Conservation (phyloP, 2,888 invertebrate genomes). For the Meta bourneti region DNA sequence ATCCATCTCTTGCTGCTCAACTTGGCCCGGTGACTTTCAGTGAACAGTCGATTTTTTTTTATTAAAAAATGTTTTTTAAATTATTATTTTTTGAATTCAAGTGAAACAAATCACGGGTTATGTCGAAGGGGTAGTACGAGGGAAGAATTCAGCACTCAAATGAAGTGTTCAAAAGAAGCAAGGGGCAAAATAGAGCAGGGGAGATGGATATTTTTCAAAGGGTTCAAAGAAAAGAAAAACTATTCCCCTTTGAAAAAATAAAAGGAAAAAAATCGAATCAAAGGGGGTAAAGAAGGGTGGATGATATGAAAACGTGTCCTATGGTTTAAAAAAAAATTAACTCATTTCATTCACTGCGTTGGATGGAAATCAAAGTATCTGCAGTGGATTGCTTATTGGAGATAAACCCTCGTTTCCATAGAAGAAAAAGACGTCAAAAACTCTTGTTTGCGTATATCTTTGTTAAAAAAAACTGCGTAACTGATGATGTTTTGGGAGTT, state of each 20-base stretch:
- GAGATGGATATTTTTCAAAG: conserved; percentile 6
- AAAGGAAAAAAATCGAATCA: conserved; percentile 19
- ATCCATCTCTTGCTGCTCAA: too few species aligned
- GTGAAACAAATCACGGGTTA: conserved; percentile 60
- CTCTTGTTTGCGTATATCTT: too few species aligned
- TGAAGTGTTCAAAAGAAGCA: conserved; percentile 59
- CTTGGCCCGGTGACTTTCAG: not conserved
- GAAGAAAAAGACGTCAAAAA: too few species aligned
- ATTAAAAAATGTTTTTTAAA: too few species aligned
- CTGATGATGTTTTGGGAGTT: too few species aligned
- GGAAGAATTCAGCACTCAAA: conserved; percentile 56
- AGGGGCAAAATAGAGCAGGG: too few species aligned
- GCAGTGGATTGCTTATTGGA: conserved; percentile 31
- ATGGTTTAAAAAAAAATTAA: conserved; percentile 39
- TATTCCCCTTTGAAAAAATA: conserved; percentile 33
- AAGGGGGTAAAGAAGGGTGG: not conserved
- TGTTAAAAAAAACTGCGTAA: too few species aligned
- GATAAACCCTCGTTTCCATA: not conserved
- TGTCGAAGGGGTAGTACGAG: conserved; percentile 15
- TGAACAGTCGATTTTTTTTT: too few species aligned
- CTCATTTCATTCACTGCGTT: conserved; percentile 17
- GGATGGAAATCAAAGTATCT: not conserved
- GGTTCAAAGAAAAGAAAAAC: not conserved
- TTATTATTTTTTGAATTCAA: too few species aligned
- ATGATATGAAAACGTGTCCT: conserved; percentile 44